A percentile compares a stretch with the other conserved stretches of the same genome.
Evolutionary conservation across 2,113 vertebrate species (phyloP).

Genomic region (Thalassarche chlororhynchos): DNA sequence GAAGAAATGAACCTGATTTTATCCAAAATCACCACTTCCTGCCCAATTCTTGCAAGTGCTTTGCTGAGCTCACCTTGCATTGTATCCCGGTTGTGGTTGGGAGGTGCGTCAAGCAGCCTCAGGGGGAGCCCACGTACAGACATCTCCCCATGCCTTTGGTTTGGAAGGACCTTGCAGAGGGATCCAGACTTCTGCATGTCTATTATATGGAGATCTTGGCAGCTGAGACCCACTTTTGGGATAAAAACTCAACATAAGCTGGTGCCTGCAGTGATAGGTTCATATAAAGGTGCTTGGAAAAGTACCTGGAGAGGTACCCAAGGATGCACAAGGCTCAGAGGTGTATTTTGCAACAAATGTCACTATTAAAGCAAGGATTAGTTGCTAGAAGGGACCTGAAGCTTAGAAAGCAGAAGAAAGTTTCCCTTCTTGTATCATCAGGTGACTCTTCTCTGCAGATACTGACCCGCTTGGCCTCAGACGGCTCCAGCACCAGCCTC

Average conservation of each 20-base stretch:
- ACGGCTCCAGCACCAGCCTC: fast-evolving
- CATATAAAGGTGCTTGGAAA: neutral
- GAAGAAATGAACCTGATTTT: neutral
- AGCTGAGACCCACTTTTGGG: neutral
- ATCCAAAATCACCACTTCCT: neutral
- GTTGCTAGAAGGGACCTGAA: neutral
- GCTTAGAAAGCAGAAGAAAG: neutral
- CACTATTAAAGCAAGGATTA: neutral
- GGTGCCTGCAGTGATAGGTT: neutral
- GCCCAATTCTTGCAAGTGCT: neutral
- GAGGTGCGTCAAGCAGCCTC: neutral
- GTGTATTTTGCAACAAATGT: neutral
- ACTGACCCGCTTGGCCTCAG: neutral
- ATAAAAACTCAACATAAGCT: neutral
- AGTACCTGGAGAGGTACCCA: neutral
- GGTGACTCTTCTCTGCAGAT: neutral
- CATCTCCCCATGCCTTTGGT: neutral
- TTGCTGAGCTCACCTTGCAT: neutral
- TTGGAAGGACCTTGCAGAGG: neutral
- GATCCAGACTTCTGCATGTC: neutral
- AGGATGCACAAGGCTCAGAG: neutral
- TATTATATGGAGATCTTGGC: neutral
- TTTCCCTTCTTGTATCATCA: neutral
- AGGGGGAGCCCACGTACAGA: neutral
- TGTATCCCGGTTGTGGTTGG: fast-evolving